These are phyloP conservation scores for Planococcus citri DNA, from an alignment of 1,140 invertebrate species.

Conservation along the genomic window DNA sequence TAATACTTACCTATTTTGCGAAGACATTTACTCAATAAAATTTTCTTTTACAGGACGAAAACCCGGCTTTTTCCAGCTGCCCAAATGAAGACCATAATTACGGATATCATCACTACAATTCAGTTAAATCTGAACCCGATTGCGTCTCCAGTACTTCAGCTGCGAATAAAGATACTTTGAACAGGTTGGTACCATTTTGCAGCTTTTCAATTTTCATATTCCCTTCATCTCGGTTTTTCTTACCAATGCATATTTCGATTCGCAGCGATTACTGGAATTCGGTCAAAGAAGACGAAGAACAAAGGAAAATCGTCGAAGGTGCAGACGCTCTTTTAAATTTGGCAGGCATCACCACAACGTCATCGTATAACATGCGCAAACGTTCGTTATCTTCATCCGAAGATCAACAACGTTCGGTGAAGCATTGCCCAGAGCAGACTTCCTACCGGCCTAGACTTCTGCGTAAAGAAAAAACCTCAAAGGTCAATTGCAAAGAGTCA, in stretches of 20 bases:
- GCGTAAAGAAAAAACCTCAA: slow-evolving; percentile 4
- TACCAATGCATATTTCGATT: background rate
- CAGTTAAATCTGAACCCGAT: background rate
- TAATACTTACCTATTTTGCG: too few relatives aligned
- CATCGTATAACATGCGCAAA: slow-evolving; percentile 18
- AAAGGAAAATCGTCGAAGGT: slow-evolving; percentile 61
- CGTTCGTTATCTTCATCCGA: slow-evolving; percentile 9
- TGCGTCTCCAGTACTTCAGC: background rate
- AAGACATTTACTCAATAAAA: too few relatives aligned
- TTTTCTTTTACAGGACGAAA: background rate
- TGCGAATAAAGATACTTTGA: background rate
- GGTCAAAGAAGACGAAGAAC: slow-evolving; percentile 55
- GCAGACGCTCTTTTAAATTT: slow-evolving; percentile 58
- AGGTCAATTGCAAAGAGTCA: slow-evolving; percentile 9
- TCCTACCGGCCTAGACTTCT: background rate
- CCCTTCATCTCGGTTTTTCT: background rate
- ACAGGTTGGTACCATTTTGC: background rate
- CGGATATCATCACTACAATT: background rate
- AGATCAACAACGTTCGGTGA: background rate
- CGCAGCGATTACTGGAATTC: slow-evolving; percentile 35
- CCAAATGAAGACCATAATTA: slow-evolving; percentile 12
- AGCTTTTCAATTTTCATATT: background rate
- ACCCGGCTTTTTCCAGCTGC: background rate
- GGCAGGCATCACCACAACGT: slow-evolving; percentile 46
- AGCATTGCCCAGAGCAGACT: background rate